Base-by-base conservation (phyloP, 2,797 vertebrate species). In the Adelosebastes latens region DNA sequence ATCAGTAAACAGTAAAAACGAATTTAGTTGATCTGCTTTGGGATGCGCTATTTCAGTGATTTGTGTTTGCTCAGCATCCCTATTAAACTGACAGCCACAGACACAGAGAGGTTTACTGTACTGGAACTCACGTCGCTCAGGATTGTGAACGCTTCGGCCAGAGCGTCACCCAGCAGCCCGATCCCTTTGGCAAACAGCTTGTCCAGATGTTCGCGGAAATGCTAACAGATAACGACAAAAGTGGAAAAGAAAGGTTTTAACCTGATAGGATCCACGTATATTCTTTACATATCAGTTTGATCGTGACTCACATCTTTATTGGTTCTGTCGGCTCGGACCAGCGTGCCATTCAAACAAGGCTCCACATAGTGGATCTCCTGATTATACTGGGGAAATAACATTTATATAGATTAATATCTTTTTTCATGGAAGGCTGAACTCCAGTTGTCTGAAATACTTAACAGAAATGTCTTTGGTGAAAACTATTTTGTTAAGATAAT, bases 141-240 rank as follows among this genome's bases (percentile, higher is more conserved):
- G 92, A 99, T 96, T 32, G 95, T 97, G 94, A 99, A 99, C 8
- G 98, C 98, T 90, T 99, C 98, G 4, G 96, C 95, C 93, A 99
- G 95, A 84, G 98, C 98, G 20, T 97, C 96, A 49, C 98, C 98
- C 93, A 99, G 91, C 94, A 99, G 97, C 61, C 98, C 98, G 3
- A 99, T 99, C 86, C 98, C 98, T 95, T 99, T 99, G 63, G 98
- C 98, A 93, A 97, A 98, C 86, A 99, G 96, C 91, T 98, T 99
- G 91, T 99, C 97, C 92, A 99, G 97, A 87, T 99, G 98, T 89
- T 99, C 97, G 70, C 97, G 96, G 94, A 99, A 99, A 94, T 99
- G 98, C 98, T 99, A 92, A 65, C 59, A 86, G 80, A 94, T 36
- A 87, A 85, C 1, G 67, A 80, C 5, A 32, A 42, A 75, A 53